Percentiles rank a stretch among this genome's conserved stretches.
Conservation (phyloP, 1,140 invertebrate species). For the Drosophila sproati region DNA sequence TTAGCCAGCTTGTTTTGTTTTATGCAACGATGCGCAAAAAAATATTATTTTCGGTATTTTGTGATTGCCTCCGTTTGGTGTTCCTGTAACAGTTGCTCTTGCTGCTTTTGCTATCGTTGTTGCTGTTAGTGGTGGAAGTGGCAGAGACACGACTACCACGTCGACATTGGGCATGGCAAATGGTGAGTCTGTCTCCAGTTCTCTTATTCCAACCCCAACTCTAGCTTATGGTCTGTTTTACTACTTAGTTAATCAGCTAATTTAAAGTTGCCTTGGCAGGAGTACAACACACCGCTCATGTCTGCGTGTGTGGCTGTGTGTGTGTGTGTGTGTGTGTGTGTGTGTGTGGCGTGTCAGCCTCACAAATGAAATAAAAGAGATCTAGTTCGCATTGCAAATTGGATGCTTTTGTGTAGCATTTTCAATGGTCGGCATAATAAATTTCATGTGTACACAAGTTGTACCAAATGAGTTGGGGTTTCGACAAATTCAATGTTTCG, state of each 20-base stretch:
- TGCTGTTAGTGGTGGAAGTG: slow-evolving; percentile 15
- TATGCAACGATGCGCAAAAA: slow-evolving; percentile 72
- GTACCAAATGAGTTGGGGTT: slow-evolving; percentile 5
- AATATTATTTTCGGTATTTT: slow-evolving; percentile 80
- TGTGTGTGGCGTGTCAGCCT: slow-evolving; percentile 6
- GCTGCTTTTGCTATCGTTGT: slow-evolving; percentile 18
- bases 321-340: slow-evolving; percentile 20
- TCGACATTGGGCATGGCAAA: slow-evolving; percentile 66
- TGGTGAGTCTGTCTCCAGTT: slow-evolving; percentile 32
- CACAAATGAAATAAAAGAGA: neutral
- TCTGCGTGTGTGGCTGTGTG: slow-evolving; percentile 3
- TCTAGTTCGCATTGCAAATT: slow-evolving; percentile 19
- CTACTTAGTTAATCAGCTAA: slow-evolving; percentile 81
- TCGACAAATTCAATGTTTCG: slow-evolving; percentile 10
- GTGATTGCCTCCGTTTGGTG: slow-evolving; percentile 71
- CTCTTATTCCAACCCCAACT: slow-evolving; percentile 25
- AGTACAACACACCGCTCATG: slow-evolving; percentile 17
- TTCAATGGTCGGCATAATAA: neutral
- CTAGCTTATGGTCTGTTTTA: slow-evolving; percentile 74
- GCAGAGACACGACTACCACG: slow-evolving; percentile 70
- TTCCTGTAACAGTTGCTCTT: slow-evolving; percentile 43
- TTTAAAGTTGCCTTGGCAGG: slow-evolving; percentile 60
- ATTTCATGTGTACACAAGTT: neutral
- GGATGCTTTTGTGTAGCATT: slow-evolving; percentile 19
- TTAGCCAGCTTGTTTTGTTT: slow-evolving; percentile 59